phyloP scores from a whole-genome alignment of 2,888 invertebrate species.

The Mesoligia furuncula region DNA sequence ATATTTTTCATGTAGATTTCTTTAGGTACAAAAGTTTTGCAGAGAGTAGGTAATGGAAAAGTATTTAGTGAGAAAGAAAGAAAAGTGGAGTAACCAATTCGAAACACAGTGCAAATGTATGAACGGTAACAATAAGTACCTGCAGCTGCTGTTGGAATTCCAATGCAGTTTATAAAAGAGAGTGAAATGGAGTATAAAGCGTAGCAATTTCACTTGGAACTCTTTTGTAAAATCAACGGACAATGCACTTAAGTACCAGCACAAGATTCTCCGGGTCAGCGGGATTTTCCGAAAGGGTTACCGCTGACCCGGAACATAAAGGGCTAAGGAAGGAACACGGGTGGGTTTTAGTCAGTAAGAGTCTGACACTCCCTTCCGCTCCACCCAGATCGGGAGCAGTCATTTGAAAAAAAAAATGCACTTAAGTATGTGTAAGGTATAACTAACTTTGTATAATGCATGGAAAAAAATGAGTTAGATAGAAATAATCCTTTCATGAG shows the following conservation, averaged over 20 bases:
- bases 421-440: background rate
- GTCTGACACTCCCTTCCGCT: too few relatives aligned
- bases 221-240: background rate
- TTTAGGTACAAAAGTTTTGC: background rate
- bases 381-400: too few relatives aligned
- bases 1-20: constrained; percentile 1
- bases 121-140: constrained; percentile 3
- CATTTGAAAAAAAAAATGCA: too few relatives aligned
- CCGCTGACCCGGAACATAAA: too few relatives aligned
- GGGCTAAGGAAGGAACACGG: too few relatives aligned
- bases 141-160: background rate
- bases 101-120: background rate
- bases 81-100: background rate
- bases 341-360: too few relatives aligned
- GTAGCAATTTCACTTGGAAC: background rate
- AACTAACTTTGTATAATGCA: background rate
- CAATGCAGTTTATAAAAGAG: background rate
- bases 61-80: background rate
- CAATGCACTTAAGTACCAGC: too few relatives aligned
- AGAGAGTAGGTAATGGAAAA: background rate
- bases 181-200: background rate
- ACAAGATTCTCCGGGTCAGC: too few relatives aligned
- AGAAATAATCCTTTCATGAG: background rate
- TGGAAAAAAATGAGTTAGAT: background rate
- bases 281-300: too few relatives aligned